Evolutionary conservation across 2,888 invertebrate genomes (phyloP).

Genomic region (Tromatobia lineatoria): DNA sequence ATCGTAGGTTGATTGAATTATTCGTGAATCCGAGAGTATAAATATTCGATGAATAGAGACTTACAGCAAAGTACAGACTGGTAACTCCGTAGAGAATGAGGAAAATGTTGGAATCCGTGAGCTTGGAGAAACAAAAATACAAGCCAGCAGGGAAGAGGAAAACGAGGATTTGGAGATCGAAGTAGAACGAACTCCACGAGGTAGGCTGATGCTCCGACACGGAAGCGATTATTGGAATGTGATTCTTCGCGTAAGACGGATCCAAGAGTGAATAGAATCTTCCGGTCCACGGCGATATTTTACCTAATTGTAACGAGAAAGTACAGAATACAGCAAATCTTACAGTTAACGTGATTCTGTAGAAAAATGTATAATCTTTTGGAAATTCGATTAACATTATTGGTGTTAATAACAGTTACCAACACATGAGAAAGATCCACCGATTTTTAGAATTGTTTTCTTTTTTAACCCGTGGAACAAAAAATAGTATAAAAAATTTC

Average conservation of each 20-base stretch:
- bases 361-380: too few relatives aligned
- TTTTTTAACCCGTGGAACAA: too few relatives aligned
- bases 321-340: not conserved
- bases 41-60: slow-evolving; percentile 79
- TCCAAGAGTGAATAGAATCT: slow-evolving; percentile 98
- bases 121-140: slow-evolving; percentile 97
- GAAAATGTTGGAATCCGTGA: slow-evolving; percentile 98
- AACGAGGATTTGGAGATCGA: slow-evolving; percentile 97
- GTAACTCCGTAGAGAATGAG: slow-evolving; percentile 98
- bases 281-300: slow-evolving; percentile 99
- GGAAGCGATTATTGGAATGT: slow-evolving; percentile 99
- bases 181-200: slow-evolving; percentile 99
- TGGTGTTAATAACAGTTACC: too few relatives aligned
- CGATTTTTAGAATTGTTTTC: too few relatives aligned
- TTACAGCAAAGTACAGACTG: slow-evolving; percentile 98
- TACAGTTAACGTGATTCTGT: not conserved
- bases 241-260: slow-evolving; percentile 99
- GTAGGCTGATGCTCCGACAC: slow-evolving; percentile 99
- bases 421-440: too few relatives aligned
- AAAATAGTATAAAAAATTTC: too few relatives aligned
- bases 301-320: slow-evolving; percentile 86
- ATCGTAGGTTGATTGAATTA: not conserved
- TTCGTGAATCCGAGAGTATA: slow-evolving; percentile 24
- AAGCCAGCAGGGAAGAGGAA: slow-evolving; percentile 98
- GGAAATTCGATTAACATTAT: too few relatives aligned